These are phyloP conservation scores for Phalacrocorax carbo DNA, from an alignment of 2,113 vertebrate genomes.

Conservation along the genomic window DNA sequence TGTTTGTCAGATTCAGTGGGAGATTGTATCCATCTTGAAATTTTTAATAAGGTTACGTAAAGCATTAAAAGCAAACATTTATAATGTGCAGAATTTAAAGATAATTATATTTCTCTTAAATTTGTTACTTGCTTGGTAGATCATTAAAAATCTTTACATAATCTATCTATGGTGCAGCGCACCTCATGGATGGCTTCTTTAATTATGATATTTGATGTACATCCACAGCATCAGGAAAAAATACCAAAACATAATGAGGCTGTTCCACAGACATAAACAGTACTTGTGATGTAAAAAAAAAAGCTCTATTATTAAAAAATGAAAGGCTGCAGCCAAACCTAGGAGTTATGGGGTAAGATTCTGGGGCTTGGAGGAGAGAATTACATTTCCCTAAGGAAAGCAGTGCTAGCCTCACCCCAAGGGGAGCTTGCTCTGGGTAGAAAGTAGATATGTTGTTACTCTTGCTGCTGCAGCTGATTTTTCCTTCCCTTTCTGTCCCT, in stretches of 20 bases:
- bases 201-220: slow-evolving; percentile 29
- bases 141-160: slow-evolving; percentile 30
- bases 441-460: neutral
- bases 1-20: slow-evolving; percentile 56
- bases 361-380: neutral
- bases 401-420: neutral
- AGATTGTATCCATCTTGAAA: slow-evolving; percentile 67
- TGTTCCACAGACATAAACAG: neutral
- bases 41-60: slow-evolving; percentile 69
- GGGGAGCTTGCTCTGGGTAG: neutral
- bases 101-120: slow-evolving; percentile 50
- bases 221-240: neutral
- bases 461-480: neutral
- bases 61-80: slow-evolving; percentile 67
- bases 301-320: neutral
- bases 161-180: neutral
- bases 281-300: neutral
- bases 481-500: neutral
- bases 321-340: neutral
- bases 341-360: neutral
- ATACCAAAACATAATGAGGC: neutral
- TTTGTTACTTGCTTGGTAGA: neutral
- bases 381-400: neutral
- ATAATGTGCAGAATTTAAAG: slow-evolving; percentile 14
- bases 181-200: slow-evolving; percentile 23